These are phyloP conservation scores for Suillia variegata DNA, from an alignment of 2,888 invertebrate species.

Conservation along the genomic window DNA sequence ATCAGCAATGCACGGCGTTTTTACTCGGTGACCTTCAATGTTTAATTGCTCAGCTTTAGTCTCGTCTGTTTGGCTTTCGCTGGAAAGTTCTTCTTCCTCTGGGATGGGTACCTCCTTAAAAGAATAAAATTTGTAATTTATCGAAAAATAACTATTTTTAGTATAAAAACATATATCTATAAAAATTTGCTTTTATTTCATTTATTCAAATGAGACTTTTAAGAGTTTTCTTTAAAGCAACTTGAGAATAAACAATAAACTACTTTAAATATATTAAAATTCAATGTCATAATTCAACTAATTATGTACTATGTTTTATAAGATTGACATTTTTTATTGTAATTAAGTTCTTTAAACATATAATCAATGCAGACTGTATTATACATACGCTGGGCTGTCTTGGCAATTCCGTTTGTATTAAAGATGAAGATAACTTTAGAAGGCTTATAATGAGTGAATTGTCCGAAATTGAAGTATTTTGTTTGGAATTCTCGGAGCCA, in stretches of 20 bases:
- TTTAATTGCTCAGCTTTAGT: slow-evolving; percentile 75
- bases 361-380: neutral
- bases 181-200: neutral
- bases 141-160: no score
- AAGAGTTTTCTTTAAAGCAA: no score
- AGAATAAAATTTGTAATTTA: slow-evolving; percentile 1
- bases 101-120: slow-evolving; percentile 58
- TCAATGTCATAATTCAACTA: no score
- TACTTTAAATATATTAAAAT: no score
- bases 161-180: neutral
- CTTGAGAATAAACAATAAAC: no score
- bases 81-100: slow-evolving; percentile 61
- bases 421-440: slow-evolving; percentile 69
- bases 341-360: no score
- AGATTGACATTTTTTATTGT: no score
- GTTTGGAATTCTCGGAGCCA: slow-evolving; percentile 67
- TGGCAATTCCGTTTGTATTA: slow-evolving; percentile 69
- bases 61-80: slow-evolving; percentile 78
- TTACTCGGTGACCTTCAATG: slow-evolving; percentile 61
- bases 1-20: slow-evolving; percentile 76
- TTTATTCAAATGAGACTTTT: no score
- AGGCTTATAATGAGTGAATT: slow-evolving; percentile 75
- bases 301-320: no score
- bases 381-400: slow-evolving; percentile 59
- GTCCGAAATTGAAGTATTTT: slow-evolving; percentile 72